phyloP scores from a whole-genome alignment of 1,140 invertebrate species.

The Panonychus citri region DNA sequence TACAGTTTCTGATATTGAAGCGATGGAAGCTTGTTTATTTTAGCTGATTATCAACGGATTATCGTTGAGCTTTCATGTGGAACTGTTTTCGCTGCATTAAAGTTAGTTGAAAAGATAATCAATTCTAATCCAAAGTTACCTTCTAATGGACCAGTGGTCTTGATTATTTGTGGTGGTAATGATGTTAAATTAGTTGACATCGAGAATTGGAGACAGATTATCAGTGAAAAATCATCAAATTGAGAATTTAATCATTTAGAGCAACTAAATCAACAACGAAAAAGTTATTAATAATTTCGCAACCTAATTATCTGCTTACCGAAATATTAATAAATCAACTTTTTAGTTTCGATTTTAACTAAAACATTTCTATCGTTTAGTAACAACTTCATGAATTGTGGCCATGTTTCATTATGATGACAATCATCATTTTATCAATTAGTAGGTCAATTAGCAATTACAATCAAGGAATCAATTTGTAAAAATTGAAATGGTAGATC shows the following conservation, averaged over 20 bases:
- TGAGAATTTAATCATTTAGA: background rate
- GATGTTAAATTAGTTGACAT: slow-evolving; percentile 22
- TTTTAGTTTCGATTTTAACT: background rate
- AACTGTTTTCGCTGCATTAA: slow-evolving; percentile 26
- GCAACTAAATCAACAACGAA: background rate
- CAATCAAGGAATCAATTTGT: too few relatives aligned
- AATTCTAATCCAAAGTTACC: slow-evolving; percentile 12
- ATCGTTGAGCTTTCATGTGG: slow-evolving; percentile 31
- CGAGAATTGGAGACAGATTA: slow-evolving; percentile 18
- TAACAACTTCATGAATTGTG: too few relatives aligned
- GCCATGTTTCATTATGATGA: too few relatives aligned
- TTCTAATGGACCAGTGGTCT: slow-evolving; percentile 22
- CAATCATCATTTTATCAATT: too few relatives aligned
- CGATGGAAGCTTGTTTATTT: slow-evolving; percentile 26
- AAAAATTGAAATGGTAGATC: too few relatives aligned
- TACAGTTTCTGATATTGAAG: slow-evolving; percentile 26
- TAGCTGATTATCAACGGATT: slow-evolving; percentile 25
- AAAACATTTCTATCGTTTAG: too few relatives aligned
- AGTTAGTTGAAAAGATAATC: slow-evolving; percentile 16
- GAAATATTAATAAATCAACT: background rate
- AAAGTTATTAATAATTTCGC: background rate
- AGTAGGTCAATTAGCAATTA: too few relatives aligned
- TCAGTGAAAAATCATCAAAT: background rate
- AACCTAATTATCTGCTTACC: background rate
- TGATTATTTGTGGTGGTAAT: slow-evolving; percentile 30